Base-by-base conservation (phyloP, 2,113 vertebrate species). In the Bufo bufo region DNA sequence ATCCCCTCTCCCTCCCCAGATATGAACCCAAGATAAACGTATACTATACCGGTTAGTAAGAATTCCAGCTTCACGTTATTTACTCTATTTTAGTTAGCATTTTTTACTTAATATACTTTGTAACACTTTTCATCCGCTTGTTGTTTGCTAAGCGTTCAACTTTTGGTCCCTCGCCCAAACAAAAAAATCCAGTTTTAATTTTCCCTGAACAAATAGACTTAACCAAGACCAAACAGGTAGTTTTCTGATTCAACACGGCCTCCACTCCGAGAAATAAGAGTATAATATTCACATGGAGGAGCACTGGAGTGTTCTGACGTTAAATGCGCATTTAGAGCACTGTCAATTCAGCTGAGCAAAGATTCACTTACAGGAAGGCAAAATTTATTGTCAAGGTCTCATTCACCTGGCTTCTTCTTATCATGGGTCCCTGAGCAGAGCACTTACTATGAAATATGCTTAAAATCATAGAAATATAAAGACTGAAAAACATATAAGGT, bases 291-390 rank as follows among this genome's bases (percentile, higher is more conserved):
- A 23, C 9, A 23, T 14, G 9, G 78, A 43, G 78, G 16, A 50
- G 47, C 81, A n/a, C 19, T 17, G 45, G 45, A 66, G 59, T 65
- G 79, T 45, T 43, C 47, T 81, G 81, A 66, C 81, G 47, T 49
- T 66, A 50, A 19, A 83, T 83, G 43, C 43, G 49, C 80, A 50
- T 65, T 65, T 66, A 65, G 80, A 82, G 56, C 20, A 7, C 59
- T 82, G 81, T 83, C 61, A 50, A 66, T 83, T 66, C 45, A 52
- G 61, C 45, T 49, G 81, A 83, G 81, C 61, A 20, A 50, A 69
- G 78, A 80, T 80, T 59, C 78, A 59, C 78, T 80, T 80, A 80
- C 61, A 14, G 61, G 33, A 65, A 82, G 59, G 43, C 43, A 50
- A 63, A 33, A 49, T 82, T 65, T 65, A 65, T 82, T 82, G 79